phyloP scores from a whole-genome alignment of 1,140 invertebrate species.

The Philopotamus ludificatus region DNA sequence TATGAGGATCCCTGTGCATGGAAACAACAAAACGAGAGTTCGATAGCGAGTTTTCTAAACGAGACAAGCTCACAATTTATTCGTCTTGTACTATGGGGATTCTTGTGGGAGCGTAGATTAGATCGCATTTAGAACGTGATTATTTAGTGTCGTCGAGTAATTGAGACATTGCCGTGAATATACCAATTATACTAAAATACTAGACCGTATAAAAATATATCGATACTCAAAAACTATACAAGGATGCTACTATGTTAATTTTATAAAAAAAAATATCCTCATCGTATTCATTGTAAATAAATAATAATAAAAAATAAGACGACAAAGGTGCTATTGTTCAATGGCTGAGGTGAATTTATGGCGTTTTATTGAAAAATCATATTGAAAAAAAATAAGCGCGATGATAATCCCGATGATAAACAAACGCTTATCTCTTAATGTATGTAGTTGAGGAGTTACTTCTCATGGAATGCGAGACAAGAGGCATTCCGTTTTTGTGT shows the following conservation, averaged over 20 bases:
- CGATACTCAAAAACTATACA: neutral
- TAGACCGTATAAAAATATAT: constrained; percentile 19
- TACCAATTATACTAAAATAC: too few relatives aligned
- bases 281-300: constrained; percentile 22
- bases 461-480: too few relatives aligned
- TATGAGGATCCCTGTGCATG: too few relatives aligned
- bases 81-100: constrained; percentile 14
- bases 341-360: constrained; percentile 10
- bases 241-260: neutral
- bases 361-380: neutral
- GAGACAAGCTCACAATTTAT: constrained; percentile 27
- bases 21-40: neutral
- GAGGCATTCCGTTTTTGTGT: too few relatives aligned
- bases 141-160: constrained; percentile 29
- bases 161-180: constrained; percentile 24
- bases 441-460: too few relatives aligned
- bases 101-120: constrained; percentile 14
- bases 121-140: constrained; percentile 27
- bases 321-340: constrained; percentile 29
- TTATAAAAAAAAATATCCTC: neutral
- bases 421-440: too few relatives aligned
- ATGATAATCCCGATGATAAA: neutral
- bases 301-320: too few relatives aligned
- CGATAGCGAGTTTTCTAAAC: constrained; percentile 17
- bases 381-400: too few relatives aligned